Conservation (phyloP, 2,888 invertebrate genomes). For the Diachrysia chrysitis region DNA sequence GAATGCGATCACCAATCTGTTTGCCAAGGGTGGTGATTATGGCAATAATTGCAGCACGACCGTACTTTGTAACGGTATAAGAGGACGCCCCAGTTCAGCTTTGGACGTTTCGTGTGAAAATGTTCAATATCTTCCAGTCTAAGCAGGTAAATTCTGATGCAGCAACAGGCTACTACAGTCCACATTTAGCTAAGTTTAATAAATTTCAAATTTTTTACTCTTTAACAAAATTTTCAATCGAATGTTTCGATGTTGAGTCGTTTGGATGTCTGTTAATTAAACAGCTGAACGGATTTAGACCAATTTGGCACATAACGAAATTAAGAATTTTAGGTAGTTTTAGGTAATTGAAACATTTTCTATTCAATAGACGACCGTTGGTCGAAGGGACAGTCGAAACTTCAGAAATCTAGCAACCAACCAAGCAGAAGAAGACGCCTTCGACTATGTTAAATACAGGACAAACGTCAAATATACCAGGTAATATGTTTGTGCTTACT, state of each 20-base stretch:
- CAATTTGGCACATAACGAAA: no score
- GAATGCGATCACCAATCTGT: no score
- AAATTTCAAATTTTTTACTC: no score
- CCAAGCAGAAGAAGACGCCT: slow-evolving; percentile 72
- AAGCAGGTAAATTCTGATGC: not conserved
- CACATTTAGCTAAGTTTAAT: no score
- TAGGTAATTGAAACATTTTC: not conserved
- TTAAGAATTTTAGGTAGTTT: no score
- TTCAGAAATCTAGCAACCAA: slow-evolving; percentile 62
- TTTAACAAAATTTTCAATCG: no score
- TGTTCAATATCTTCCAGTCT: not conserved
- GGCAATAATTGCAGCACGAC: no score
- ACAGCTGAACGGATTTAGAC: no score
- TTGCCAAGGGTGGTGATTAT: no score
- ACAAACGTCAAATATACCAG: slow-evolving; percentile 60
- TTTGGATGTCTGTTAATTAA: no score
- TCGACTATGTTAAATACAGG: slow-evolving; percentile 63
- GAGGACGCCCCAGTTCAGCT: not conserved
- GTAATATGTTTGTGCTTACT: slow-evolving; percentile 55
- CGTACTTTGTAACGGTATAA: not conserved
- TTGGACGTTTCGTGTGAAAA: not conserved
- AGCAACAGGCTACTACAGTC: not conserved
- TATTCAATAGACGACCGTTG: slow-evolving; percentile 6
- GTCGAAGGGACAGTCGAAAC: slow-evolving; percentile 2
- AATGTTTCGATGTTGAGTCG: no score